Conservation (phyloP, 2,113 vertebrate species). For the Tachysurus vachellii region DNA sequence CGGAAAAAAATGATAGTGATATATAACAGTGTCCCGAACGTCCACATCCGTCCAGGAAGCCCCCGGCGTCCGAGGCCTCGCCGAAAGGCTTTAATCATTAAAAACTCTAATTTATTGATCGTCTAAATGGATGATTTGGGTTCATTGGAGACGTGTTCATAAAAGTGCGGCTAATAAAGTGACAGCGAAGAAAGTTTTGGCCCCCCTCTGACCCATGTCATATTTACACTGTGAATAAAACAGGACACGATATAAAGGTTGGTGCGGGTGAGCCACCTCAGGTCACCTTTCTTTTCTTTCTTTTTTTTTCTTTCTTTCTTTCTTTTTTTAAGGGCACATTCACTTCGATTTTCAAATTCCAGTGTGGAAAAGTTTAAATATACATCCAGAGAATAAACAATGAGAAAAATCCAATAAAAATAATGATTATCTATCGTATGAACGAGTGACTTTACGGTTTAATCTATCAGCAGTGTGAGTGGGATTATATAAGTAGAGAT, state of each 20-base stretch:
- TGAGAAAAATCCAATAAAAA: background rate
- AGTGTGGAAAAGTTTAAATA: background rate
- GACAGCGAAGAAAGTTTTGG: constrained; percentile 17
- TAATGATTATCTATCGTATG: background rate
- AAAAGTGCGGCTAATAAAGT: constrained; percentile 19
- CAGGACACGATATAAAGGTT: background rate
- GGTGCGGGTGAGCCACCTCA: background rate
- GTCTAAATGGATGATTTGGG: background rate
- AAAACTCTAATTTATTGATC: background rate
- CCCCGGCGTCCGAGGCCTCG: background rate
- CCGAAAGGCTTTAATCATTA: background rate
- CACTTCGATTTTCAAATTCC: background rate
- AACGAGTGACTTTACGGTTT: background rate
- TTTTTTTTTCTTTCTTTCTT: background rate
- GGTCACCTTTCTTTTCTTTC: background rate
- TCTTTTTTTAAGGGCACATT: background rate
- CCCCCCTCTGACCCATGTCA: background rate
- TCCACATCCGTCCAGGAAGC: background rate
- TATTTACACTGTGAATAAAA: constrained; percentile 10
- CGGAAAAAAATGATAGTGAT: background rate
- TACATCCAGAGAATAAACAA: background rate
- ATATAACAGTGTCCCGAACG: background rate
- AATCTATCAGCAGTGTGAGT: background rate
- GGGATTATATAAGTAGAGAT: background rate
- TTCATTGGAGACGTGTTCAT: background rate